Evolutionary conservation across 1,140 invertebrate genomes (phyloP), one percentile per base, ranked within the genome.

Genomic region (Euura saliciscinereae): DNA sequence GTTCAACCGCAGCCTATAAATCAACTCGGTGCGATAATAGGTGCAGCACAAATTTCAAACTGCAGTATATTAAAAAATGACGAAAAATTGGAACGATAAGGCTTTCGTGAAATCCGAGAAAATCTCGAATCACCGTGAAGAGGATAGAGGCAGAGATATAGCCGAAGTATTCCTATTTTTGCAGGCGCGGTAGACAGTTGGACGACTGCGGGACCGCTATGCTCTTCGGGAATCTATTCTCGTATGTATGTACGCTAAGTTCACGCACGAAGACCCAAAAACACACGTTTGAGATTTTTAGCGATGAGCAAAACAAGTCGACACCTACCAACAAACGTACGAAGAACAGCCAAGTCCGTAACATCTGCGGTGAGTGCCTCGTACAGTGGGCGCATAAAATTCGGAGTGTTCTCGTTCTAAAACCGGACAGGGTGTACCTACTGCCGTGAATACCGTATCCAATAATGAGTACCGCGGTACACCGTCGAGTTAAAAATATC

Each of bases 111-210:
- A 28, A 28, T 28, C 28, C 28, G 28, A 28, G 28, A 28, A 28
- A 28, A 28, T 28, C 28, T 28, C 28, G 0, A 28, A 28, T 28
- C 28, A 1, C 28, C 28, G 28, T 28, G 28, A n/a, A 8, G 51
- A 59, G 51, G 51, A 11, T 8, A 59, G 51, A 59, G 13, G 51
- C 0, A 59, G 51, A 59, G 51, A 59, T 11, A 4, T n/a, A 28
- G 28, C 28, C 28, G 28, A 42, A 44, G 76, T 73, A 81, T 79
- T 81, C 78, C 80, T 83, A 83, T 83, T 82, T 83, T 83, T 83
- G 80, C 79, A 77, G 74, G 69, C 72, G 72, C 74, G 77, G 78
- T 79, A 83, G 82, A 83, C 82, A 78, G 82, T 83, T 83, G 78
- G 82, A 82, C 82, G 82, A 78, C 80, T 82, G 28, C 28, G 28